Evolutionary conservation across 2,888 invertebrate species (phyloP).

Genomic region (Papilio protenor): DNA sequence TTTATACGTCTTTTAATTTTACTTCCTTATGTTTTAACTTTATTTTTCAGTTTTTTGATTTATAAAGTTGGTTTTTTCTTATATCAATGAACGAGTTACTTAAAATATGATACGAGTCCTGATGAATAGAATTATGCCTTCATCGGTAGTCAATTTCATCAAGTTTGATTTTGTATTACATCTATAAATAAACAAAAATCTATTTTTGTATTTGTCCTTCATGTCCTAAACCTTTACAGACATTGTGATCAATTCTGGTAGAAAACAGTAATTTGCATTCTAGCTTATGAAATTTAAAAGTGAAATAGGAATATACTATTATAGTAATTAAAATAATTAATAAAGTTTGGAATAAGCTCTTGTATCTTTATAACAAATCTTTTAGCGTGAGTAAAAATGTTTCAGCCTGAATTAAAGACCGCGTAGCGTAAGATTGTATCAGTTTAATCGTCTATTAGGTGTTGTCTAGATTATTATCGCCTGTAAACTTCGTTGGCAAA

Average conservation of each 20-base stretch:
- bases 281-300: too few species aligned
- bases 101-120: background rate
- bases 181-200: too few species aligned
- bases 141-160: too few species aligned
- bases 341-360: background rate
- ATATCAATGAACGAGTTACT: background rate
- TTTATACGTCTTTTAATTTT: constrained; percentile 18
- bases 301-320: background rate
- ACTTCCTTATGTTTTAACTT: background rate
- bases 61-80: background rate
- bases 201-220: too few species aligned
- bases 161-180: too few species aligned
- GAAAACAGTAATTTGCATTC: too few species aligned
- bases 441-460: constrained; percentile 21
- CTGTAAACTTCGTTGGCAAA: constrained; percentile 1
- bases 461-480: constrained; percentile 19
- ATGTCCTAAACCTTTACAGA: too few species aligned
- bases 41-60: background rate
- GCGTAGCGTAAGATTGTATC: constrained; percentile 16
- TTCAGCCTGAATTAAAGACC: background rate
- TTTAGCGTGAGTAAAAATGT: constrained; percentile 14
- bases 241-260: too few species aligned
- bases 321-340: background rate
- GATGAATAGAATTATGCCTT: too few species aligned
- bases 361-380: constrained; percentile 13